A percentile compares a stretch with the other conserved stretches of the same genome.
phyloP scores from a whole-genome alignment of 2,797 vertebrate species.

The Enteromius treurensis region DNA sequence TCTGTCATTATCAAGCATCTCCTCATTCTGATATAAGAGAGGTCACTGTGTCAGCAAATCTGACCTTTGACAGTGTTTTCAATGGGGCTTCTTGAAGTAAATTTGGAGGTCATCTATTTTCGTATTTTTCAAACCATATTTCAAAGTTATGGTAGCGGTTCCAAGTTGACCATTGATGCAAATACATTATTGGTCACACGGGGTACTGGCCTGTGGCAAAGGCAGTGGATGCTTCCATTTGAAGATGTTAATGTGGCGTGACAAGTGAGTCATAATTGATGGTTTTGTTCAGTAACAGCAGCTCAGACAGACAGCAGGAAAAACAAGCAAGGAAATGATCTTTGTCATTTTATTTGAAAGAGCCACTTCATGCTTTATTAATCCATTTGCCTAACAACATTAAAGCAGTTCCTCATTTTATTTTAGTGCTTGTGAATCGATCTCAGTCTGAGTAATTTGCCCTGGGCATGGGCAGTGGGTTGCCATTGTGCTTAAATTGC shows the following conservation, averaged over 20 bases:
- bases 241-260: conserved; percentile 76
- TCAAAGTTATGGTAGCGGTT: conserved; percentile 67
- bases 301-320: conserved; percentile 67
- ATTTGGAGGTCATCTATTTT: conserved; percentile 66
- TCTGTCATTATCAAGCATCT: not conserved
- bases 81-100: conserved; percentile 55
- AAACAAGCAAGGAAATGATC: conserved; percentile 67
- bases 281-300: conserved; percentile 72
- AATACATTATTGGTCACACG: conserved; percentile 68
- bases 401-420: conserved; percentile 47
- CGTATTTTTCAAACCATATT: conserved; percentile 66
- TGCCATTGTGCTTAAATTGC: conserved; percentile 28
- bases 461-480: not conserved
- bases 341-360: conserved; percentile 75
- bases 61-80: not conserved
- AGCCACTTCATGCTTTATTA: conserved; percentile 63
- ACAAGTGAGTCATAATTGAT: conserved; percentile 61
- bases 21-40: conserved; percentile 4
- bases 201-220: conserved; percentile 73
- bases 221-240: conserved; percentile 73
- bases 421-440: conserved; percentile 20
- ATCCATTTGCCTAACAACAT: conserved; percentile 37
- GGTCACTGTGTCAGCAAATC: conserved; percentile 6
- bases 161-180: conserved; percentile 67
- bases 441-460: conserved; percentile 6